These are phyloP conservation scores for Heterodera filipjevi DNA, from an alignment of 2,888 invertebrate species.

Conservation along the genomic window DNA sequence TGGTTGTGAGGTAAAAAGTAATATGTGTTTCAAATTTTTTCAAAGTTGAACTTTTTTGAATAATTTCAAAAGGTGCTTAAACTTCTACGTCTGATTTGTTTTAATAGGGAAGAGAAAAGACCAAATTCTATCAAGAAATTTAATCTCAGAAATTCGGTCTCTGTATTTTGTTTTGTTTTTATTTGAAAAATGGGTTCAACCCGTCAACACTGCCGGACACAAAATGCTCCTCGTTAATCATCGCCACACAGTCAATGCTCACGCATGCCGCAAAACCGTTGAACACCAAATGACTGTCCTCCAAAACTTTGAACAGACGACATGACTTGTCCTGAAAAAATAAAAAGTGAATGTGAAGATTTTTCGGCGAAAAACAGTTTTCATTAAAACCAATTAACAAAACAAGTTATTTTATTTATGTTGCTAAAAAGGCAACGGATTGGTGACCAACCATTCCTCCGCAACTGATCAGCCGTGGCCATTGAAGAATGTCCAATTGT, in stretches of 20 bases:
- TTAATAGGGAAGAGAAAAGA: too few species aligned
- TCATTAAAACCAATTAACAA: too few species aligned
- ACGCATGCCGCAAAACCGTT: constrained; percentile 67
- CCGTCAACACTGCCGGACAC: constrained; percentile 90
- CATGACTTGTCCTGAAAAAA: constrained; percentile 83
- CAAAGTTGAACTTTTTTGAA: too few species aligned
- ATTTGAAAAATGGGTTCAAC: constrained; percentile 62
- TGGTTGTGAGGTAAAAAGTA: too few species aligned
- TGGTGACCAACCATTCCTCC: constrained; percentile 24
- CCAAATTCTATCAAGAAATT: too few species aligned
- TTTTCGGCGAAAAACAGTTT: too few species aligned
- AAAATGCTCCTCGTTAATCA: constrained; percentile 91
- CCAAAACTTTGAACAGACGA: constrained; percentile 92
- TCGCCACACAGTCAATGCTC: constrained; percentile 84
- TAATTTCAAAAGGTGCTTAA: too few species aligned
- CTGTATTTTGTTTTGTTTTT: too few species aligned
- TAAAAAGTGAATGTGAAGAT: constrained; percentile 46
- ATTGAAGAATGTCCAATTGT: constrained; percentile 82
- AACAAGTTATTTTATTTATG: too few species aligned
- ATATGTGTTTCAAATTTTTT: too few species aligned
- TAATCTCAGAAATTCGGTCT: too few species aligned
- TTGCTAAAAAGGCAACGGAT: background rate
- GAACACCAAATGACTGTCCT: constrained; percentile 88
- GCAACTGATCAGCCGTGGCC: constrained; percentile 77
- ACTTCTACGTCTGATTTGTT: too few species aligned